These are phyloP conservation scores for Acanthornis magna DNA, from an alignment of 2,797 vertebrate genomes.

Conservation along the genomic window DNA sequence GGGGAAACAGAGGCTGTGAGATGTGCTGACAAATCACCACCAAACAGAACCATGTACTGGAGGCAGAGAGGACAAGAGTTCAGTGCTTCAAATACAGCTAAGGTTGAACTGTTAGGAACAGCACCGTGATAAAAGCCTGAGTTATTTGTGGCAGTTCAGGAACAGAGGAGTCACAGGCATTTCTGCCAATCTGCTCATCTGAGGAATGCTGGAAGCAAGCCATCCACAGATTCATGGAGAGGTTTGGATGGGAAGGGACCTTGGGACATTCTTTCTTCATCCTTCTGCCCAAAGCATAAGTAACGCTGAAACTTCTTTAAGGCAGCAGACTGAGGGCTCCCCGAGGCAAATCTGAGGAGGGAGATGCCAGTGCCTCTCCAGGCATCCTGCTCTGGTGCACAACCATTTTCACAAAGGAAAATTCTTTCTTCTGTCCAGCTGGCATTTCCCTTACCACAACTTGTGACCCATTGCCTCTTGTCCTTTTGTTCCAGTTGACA, in stretches of 20 bases:
- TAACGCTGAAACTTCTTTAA: not conserved
- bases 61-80: not conserved
- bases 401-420: not conserved
- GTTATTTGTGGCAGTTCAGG: constrained; percentile 17
- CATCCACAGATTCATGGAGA: not conserved
- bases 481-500: not conserved
- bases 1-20: not conserved
- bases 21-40: constrained; percentile 3
- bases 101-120: not conserved
- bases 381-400: not conserved
- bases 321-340: not conserved
- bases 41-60: not conserved
- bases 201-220: constrained; percentile 1
- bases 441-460: not conserved
- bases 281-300: not conserved
- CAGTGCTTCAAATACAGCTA: not conserved
- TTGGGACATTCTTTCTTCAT: not conserved
- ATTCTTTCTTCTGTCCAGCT: not conserved
- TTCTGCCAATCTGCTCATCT: not conserved
- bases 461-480: not conserved
- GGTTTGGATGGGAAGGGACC: not conserved
- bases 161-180: not conserved
- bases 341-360: not conserved
- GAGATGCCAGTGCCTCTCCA: not conserved
- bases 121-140: not conserved